Evolutionary conservation across 2,797 vertebrate genomes (phyloP).

Genomic region (Sardinella longiceps): DNA sequence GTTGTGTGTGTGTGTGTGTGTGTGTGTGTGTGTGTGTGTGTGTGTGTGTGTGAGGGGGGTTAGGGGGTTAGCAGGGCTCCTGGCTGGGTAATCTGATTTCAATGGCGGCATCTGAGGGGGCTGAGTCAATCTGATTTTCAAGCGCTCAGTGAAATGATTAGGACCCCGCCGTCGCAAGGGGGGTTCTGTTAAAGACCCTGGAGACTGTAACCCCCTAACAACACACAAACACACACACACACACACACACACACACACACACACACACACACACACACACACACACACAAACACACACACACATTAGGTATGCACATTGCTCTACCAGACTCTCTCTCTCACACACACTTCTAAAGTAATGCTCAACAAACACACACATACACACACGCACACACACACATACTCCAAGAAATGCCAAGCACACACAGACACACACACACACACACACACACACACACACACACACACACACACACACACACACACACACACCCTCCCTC

Average conservation of each 20-base stretch:
- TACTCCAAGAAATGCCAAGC: too few relatives aligned
- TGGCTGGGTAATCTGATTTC: conserved; percentile 78
- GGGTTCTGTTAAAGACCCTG: conserved; percentile 17
- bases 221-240: conserved; percentile 27
- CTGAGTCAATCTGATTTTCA: conserved; percentile 77
- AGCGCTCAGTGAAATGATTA: conserved; percentile 66
- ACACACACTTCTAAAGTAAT: neutral
- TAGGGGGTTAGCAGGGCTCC: conserved; percentile 68
- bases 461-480: conserved; percentile 8
- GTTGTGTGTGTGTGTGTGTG: neutral
- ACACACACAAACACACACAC: conserved; percentile 46
- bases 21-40: neutral
- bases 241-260: neutral
- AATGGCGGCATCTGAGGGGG: conserved; percentile 71
- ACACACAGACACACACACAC: conserved; percentile 37
- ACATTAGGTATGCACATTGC: conserved; percentile 16
- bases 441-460: neutral
- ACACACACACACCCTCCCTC: conserved; percentile 29
- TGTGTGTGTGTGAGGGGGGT: neutral
- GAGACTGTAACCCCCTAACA: conserved; percentile 50
- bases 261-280: conserved; percentile 33
- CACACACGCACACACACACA: conserved; percentile 24
- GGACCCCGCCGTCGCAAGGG: conserved; percentile 35
- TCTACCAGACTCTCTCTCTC: neutral
- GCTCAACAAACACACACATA: conserved; percentile 21